These are phyloP conservation scores for Camponotus floridanus DNA, from an alignment of 1,140 invertebrate species.

Conservation along the genomic window DNA sequence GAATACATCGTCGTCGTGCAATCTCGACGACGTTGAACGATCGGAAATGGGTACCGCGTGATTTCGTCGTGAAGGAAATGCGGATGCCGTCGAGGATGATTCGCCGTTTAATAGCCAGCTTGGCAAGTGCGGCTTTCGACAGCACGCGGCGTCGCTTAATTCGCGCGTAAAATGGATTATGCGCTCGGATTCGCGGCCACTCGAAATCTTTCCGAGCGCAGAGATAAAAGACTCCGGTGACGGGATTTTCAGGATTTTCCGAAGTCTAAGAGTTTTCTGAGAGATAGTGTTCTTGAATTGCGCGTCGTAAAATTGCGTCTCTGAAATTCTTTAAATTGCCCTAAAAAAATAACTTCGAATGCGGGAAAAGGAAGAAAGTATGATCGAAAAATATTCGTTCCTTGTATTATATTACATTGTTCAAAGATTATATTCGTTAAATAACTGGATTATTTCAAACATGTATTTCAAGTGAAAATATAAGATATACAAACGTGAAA, in stretches of 20 bases:
- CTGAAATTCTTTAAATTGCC: slow-evolving; percentile 35
- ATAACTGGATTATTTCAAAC: neutral
- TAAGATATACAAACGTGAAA: neutral
- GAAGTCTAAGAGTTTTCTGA: slow-evolving; percentile 16
- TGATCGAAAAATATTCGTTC: neutral
- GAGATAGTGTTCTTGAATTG: slow-evolving; percentile 34
- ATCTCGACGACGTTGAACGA: slow-evolving; percentile 57
- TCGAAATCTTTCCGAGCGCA: slow-evolving; percentile 2
- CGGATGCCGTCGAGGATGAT: slow-evolving; percentile 10
- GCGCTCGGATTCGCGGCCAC: slow-evolving; percentile 46
- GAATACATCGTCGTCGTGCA: slow-evolving; percentile 67
- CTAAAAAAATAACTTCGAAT: neutral
- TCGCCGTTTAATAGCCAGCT: slow-evolving; percentile 52
- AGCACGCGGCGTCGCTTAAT: slow-evolving; percentile 49
- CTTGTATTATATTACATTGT: slow-evolving; percentile 8
- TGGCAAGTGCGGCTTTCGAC: slow-evolving; percentile 6
- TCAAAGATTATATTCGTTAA: neutral
- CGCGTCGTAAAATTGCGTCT: slow-evolving; percentile 3
- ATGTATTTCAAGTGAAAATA: neutral
- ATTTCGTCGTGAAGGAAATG: slow-evolving; percentile 37
- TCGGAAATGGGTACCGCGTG: slow-evolving; percentile 56
- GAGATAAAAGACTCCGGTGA: neutral
- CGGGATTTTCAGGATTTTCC: slow-evolving; percentile 41
- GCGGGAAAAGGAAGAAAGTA: neutral
- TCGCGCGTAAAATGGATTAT: slow-evolving; percentile 60